Base-by-base conservation (phyloP, 2,113 vertebrate species). In the Xiphophorus maculatus region DNA sequence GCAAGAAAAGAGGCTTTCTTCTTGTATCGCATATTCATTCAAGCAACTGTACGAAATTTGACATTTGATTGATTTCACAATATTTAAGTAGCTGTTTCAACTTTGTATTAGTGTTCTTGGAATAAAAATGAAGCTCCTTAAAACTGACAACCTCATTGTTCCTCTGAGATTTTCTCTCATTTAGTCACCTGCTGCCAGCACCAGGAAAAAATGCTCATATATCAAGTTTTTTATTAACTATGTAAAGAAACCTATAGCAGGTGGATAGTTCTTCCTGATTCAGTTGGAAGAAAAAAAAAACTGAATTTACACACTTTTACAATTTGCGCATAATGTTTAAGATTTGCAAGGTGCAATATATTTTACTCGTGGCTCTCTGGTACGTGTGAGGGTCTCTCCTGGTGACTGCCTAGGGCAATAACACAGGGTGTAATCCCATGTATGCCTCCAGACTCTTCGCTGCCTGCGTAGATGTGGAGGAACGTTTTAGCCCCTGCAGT, bases 401-500 rank as follows among this genome's bases (percentile, higher is more conserved):
- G 82, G 90, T 85, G 84, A 92, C 91, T 88, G 91, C 92, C 90
- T 85, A 69, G 83, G 92, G 91, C 92, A 87, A 94, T 70, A 87
- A 88, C 87, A 84, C 82, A 72, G 90, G 90, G 85, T 91, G 86
- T 93, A 94, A 94, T 94, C 92, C 90, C 67, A 64, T 81, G 88
- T 93, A 87, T 90, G 91, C 91, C 91, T 89, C 84, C 79, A 87
- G 91, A 90, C 85, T 91, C 89, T 90, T 82, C 88, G 92, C 92
- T 91, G 89, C 90, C 86, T 87, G 89, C 89, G 25, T 87, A 81
- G 90, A 94, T 93, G 93, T 90, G 75, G 89, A 90, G 84, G 88
- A 95, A 90, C 89, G 84, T 90, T 94, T 94, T 91, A 93, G 91
- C 93, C 93, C 93, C 94, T 89, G 93, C 88, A 90, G 93, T 92